Evolutionary conservation across 1,140 invertebrate species (phyloP).

Genomic region (Trichonephila clavipes): DNA sequence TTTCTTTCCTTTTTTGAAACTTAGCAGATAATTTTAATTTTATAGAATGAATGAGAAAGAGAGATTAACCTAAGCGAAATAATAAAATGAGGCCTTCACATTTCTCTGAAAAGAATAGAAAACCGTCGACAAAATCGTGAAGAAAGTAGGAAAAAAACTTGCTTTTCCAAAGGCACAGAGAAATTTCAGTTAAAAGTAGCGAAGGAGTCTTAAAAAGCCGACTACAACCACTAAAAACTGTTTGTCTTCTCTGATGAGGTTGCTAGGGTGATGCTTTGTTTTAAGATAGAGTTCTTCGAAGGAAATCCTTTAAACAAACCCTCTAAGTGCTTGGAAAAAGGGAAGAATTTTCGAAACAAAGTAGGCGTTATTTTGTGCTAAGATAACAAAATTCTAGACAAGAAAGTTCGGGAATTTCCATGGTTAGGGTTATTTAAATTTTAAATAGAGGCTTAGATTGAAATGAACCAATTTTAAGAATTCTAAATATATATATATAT

Average conservation of each 20-base stretch:
- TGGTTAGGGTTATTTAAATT: background rate
- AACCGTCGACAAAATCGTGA: background rate
- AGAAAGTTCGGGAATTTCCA: background rate
- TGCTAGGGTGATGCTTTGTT: background rate
- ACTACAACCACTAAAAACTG: background rate
- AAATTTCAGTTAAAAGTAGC: slow-evolving; percentile 18
- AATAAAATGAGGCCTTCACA: background rate
- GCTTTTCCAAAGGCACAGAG: background rate
- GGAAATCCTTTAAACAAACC: slow-evolving; percentile 19
- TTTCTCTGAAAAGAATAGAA: background rate
- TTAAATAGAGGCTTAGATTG: too few species aligned
- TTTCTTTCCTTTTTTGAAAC: too few species aligned
- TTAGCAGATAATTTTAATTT: background rate
- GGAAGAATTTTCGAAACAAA: background rate
- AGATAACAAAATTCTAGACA: background rate
- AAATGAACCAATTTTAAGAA: too few species aligned
- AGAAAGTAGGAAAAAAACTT: background rate
- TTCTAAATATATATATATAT: too few species aligned
- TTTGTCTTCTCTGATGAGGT: slow-evolving; percentile 6
- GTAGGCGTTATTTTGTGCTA: background rate
- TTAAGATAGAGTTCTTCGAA: slow-evolving; percentile 11
- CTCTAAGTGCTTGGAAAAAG: background rate
- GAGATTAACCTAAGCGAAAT: background rate
- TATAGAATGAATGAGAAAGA: background rate
- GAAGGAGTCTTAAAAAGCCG: background rate